Conservation (phyloP, 2,797 vertebrate species). For the Manis pentadactyla region DNA sequence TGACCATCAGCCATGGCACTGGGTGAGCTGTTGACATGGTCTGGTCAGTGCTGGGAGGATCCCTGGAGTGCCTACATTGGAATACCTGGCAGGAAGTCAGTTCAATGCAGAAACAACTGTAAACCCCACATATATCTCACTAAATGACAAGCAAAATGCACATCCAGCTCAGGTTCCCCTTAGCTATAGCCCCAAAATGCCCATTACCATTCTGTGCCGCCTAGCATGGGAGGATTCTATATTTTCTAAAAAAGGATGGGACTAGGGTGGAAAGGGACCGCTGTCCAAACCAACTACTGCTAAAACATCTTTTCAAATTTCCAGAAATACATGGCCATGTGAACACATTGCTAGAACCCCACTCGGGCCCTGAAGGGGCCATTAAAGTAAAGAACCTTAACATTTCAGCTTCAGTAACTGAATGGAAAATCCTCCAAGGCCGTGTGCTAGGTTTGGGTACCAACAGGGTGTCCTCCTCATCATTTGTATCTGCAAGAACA, state of each 20-base stretch:
- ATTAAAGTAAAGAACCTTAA: not conserved
- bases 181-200: not conserved
- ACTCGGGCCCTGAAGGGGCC: too few species aligned
- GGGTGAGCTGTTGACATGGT: too few species aligned
- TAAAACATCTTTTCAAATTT: not conserved
- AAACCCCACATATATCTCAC: not conserved
- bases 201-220: not conserved
- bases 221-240: not conserved
- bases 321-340: not conserved
- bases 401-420: not conserved
- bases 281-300: not conserved
- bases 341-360: not conserved
- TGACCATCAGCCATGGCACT: not conserved
- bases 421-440: not conserved
- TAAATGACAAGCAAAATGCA: not conserved
- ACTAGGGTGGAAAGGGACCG: not conserved
- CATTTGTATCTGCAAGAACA: too few species aligned
- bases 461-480: rapidly evolving
- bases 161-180: not conserved
- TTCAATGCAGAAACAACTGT: not conserved
- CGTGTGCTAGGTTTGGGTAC: rapidly evolving
- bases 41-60: not conserved
- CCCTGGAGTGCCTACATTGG: not conserved
- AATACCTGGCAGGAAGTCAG: not conserved
- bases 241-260: not conserved